These are phyloP conservation scores for Vannuccia rotundouncinata DNA, from an alignment of 2,888 invertebrate genomes.

Conservation along the genomic window DNA sequence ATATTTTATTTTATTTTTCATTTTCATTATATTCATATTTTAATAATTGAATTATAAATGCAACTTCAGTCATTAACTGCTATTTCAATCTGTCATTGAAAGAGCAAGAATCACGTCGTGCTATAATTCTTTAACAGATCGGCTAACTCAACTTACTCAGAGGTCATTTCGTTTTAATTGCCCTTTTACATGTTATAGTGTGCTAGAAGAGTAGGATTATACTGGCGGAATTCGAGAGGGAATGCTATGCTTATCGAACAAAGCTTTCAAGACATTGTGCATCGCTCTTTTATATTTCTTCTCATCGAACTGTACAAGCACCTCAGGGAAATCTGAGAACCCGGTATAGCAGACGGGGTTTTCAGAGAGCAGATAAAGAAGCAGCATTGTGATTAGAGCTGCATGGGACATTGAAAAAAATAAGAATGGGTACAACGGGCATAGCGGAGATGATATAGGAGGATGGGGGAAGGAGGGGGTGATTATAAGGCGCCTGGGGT, in stretches of 20 bases:
- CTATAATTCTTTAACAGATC: no score
- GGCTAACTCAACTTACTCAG: background rate
- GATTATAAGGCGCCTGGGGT: background rate
- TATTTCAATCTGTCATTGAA: no score
- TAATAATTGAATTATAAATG: no score
- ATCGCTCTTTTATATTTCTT: background rate
- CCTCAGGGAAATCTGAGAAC: conserved; percentile 25
- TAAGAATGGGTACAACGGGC: background rate
- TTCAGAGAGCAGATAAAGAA: background rate
- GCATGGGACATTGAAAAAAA: background rate
- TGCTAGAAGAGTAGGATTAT: background rate
- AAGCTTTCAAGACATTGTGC: background rate
- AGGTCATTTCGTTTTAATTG: background rate
- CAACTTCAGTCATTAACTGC: no score
- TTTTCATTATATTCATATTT: no score
- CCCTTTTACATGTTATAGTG: background rate
- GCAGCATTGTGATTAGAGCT: background rate
- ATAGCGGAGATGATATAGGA: background rate
- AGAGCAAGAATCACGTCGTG: no score
- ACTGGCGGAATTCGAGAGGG: background rate
- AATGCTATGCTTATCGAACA: background rate
- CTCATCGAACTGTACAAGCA: background rate
- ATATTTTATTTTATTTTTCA: no score
- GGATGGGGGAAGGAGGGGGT: background rate
- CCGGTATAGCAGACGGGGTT: background rate